Conservation (phyloP, 2,888 invertebrate genomes). For the Andrena trimmerana region DNA sequence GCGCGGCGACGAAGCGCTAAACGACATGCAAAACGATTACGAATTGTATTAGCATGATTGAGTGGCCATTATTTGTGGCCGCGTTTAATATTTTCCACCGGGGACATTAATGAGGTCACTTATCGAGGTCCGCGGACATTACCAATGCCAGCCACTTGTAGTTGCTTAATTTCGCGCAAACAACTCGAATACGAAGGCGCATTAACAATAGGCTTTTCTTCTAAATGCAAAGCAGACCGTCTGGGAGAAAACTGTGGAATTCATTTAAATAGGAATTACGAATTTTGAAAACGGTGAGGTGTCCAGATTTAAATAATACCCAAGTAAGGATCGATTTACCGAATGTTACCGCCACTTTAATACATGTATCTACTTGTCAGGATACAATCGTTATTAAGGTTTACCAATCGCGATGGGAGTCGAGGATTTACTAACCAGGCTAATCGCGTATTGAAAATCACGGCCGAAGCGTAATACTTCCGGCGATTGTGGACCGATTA, state of each 20-base stretch:
- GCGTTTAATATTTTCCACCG: conserved; percentile 36
- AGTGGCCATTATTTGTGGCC: conserved; percentile 30
- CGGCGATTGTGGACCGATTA: conserved; percentile 82
- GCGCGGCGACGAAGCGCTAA: neutral
- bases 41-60: conserved; percentile 54
- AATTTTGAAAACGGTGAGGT: neutral
- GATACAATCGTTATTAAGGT: too few relatives aligned
- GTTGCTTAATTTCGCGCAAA: conserved; percentile 33
- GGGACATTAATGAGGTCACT: conserved; percentile 30
- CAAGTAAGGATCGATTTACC: too few relatives aligned
- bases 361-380: too few relatives aligned
- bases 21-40: conserved; percentile 41
- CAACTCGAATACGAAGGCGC: conserved; percentile 6
- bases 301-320: neutral
- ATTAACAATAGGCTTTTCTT: neutral
- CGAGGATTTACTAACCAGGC: neutral
- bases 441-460: neutral
- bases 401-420: too few relatives aligned
- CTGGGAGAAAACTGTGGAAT: neutral
- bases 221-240: neutral
- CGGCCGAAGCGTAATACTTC: conserved; percentile 67
- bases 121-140: conserved; percentile 59
- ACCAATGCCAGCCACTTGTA: conserved; percentile 48
- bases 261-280: neutral
- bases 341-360: too few relatives aligned